These are phyloP conservation scores for Cavia porcellus DNA, from an alignment of 2,113 vertebrate genomes.

Conservation along the genomic window DNA sequence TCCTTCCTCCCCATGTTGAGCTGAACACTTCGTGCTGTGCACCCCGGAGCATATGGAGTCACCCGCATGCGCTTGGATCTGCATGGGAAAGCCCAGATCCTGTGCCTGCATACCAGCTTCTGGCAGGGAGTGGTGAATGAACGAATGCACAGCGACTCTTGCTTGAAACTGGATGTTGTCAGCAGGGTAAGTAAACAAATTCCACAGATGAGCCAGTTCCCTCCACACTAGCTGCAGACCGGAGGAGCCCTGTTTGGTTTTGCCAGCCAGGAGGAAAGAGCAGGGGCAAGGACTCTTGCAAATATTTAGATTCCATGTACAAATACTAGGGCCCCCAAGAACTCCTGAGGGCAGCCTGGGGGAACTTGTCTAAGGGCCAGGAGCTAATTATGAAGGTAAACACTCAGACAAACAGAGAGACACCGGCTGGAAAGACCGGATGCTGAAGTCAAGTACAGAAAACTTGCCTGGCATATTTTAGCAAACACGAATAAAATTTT, in stretches of 20 bases:
- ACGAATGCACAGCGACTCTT: not conserved
- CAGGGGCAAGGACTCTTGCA: constrained; percentile 58
- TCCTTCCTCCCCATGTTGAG: not conserved
- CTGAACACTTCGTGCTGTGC: accelerated
- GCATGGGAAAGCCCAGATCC: not conserved
- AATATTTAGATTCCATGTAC: constrained; percentile 79
- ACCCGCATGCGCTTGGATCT: not conserved
- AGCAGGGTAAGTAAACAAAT: not conserved
- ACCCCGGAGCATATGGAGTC: not conserved
- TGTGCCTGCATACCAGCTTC: not conserved
- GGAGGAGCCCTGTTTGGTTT: constrained; percentile 63
- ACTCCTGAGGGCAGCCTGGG: not conserved
- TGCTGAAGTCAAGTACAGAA: constrained; percentile 45
- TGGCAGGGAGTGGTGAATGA: not conserved
- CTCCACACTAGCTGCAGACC: not conserved
- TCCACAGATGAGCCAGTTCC: not conserved
- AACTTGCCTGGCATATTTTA: constrained; percentile 41
- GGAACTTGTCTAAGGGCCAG: constrained; percentile 22
- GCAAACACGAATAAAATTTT: not conserved
- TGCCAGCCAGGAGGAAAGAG: constrained; percentile 63
- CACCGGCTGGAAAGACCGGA: constrained; percentile 41
- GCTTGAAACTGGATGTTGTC: not conserved
- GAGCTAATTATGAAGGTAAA: constrained; percentile 75
- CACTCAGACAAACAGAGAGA: constrained; percentile 10
- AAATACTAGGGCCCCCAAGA: constrained; percentile 60